Percentiles rank a stretch among this genome's conserved stretches.
Conservation (phyloP, 1,140 invertebrate genomes). For the Camponotus pennsylvanicus region DNA sequence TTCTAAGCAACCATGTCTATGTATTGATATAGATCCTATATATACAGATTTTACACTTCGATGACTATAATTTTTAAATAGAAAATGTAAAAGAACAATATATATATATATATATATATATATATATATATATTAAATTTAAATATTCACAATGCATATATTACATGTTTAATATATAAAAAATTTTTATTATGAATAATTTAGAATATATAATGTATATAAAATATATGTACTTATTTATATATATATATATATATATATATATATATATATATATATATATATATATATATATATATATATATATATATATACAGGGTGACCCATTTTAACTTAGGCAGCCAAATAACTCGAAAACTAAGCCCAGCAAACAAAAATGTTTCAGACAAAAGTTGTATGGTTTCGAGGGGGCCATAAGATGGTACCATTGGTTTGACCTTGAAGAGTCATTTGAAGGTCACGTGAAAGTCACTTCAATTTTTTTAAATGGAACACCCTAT, state of each 20-base stretch:
- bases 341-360: too few relatives aligned
- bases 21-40: neutral
- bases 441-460: too few relatives aligned
- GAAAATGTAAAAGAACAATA: neutral
- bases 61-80: neutral
- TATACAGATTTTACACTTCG: constrained; percentile 1
- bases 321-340: too few relatives aligned
- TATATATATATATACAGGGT: too few relatives aligned
- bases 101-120: neutral
- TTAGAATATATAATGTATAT: neutral
- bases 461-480: too few relatives aligned
- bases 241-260: neutral
- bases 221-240: neutral
- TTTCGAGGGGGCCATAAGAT: too few relatives aligned
- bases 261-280: neutral
- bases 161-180: neutral
- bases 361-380: too few relatives aligned
- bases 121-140: constrained; percentile 1
- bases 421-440: too few relatives aligned
- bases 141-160: neutral
- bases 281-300: too few relatives aligned
- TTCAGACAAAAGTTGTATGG: too few relatives aligned
- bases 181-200: neutral
- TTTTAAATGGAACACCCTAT: too few relatives aligned
- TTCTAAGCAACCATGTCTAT: constrained; percentile 63